Conservation (phyloP, 92 coral and sea anemone species). For the Epizoanthus illoricatus region DNA sequence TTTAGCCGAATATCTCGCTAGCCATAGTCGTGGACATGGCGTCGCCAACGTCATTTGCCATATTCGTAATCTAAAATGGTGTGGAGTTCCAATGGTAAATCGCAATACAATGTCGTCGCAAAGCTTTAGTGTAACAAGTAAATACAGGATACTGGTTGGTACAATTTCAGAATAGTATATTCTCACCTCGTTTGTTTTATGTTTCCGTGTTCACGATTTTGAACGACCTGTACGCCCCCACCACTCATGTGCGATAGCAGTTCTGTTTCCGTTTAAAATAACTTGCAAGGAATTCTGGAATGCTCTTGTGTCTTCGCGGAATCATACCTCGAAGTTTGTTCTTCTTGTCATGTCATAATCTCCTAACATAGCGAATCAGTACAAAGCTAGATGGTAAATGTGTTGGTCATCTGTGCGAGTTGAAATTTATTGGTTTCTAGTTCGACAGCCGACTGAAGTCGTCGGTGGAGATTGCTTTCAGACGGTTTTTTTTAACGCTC, state of each 20-base stretch:
- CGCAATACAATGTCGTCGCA: not conserved
- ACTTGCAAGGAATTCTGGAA: constrained; percentile 32
- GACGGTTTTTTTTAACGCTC: not conserved
- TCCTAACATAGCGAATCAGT: not conserved
- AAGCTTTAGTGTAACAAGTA: constrained; percentile 6
- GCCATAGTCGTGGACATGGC: constrained; percentile 35
- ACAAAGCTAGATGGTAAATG: not conserved
- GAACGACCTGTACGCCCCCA: constrained; percentile 42
- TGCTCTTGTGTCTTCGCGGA: constrained; percentile 12
- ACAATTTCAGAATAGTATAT: constrained; percentile 14
- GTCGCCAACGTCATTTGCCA: constrained; percentile 34
- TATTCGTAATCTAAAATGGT: constrained; percentile 31
- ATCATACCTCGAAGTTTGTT: not conserved
- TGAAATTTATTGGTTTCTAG: constrained; percentile 2
- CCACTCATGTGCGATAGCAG: constrained; percentile 1
- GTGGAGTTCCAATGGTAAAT: constrained; percentile 7
- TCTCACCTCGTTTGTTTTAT: constrained; percentile 8
- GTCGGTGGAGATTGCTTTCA: constrained; percentile 12
- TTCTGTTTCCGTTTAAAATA: constrained; percentile 45
- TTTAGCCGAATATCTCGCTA: constrained; percentile 10
- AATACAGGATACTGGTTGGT: constrained; percentile 28
- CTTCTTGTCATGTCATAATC: constrained; percentile 8
- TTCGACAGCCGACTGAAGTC: not conserved
- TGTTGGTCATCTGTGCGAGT: constrained; percentile 1
- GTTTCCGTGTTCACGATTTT: constrained; percentile 42